A percentile compares a stretch with the other conserved stretches of the same genome.
phyloP scores from a whole-genome alignment of 35 echinoderm and acorn worm species.

The Lytechinus pictus region DNA sequence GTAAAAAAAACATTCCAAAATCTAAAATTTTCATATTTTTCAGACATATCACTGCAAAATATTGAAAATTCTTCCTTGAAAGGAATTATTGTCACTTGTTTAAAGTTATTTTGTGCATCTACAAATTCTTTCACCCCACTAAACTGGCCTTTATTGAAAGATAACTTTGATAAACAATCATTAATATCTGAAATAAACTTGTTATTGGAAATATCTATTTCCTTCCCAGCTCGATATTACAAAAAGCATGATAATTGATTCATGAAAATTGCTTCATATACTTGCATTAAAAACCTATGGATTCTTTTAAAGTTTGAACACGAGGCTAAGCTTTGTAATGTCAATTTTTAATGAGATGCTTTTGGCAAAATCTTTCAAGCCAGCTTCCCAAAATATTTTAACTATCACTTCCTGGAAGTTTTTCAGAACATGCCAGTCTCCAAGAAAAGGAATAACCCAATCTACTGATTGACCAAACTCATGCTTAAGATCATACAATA shows the following conservation, averaged over 20 bases:
- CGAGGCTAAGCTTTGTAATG: not conserved
- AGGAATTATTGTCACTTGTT: not conserved
- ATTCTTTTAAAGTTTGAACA: conserved; percentile 62
- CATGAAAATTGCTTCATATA: conserved; percentile 49
- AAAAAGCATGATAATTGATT: not conserved
- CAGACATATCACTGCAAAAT: not conserved
- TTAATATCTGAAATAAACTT: not conserved
- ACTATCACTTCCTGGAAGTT: conserved; percentile 58
- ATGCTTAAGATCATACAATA: conserved; percentile 43
- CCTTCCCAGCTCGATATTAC: not conserved
- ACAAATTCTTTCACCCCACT: not conserved
- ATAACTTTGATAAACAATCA: not conserved
- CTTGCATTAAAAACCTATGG: conserved; percentile 36
- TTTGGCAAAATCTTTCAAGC: conserved; percentile 52
- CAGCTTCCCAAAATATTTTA: conserved; percentile 65
- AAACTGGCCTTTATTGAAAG: not conserved
- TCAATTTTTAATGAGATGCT: no score
- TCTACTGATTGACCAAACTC: conserved; percentile 52
- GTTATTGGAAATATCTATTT: not conserved
- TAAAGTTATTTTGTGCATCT: not conserved
- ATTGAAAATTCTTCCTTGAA: conserved; percentile 35
- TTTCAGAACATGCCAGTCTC: conserved; percentile 65
- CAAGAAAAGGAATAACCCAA: conserved; percentile 56
- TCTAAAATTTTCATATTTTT: conserved; percentile 34
- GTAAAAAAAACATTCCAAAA: conserved; percentile 48